Conservation (phyloP, 2,113 vertebrate species). For the Eulemur macaco region DNA sequence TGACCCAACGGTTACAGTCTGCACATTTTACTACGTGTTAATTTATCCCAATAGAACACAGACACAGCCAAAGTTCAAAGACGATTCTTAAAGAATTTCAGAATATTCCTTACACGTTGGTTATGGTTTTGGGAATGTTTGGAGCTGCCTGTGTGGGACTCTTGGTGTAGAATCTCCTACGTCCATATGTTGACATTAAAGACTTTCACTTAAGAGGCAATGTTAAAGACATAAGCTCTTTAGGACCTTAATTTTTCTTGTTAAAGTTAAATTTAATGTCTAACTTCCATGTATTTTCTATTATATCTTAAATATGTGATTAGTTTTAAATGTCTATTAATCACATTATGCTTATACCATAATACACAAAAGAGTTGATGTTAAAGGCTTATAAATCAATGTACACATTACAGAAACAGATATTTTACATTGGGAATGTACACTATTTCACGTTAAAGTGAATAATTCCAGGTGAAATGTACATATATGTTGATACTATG, state of each 20-base stretch:
- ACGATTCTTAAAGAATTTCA: neutral
- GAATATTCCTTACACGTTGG: rapidly evolving
- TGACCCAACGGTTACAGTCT: rapidly evolving
- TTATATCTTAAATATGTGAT: neutral
- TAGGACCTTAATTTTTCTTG: neutral
- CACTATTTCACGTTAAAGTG: neutral
- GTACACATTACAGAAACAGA: neutral
- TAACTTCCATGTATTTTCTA: neutral
- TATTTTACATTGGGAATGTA: neutral
- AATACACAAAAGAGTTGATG: too few relatives aligned
- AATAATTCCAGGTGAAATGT: neutral
- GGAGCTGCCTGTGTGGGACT: too few relatives aligned
- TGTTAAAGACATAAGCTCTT: neutral
- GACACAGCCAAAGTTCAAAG: neutral
- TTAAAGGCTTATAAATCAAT: neutral
- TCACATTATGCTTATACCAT: rapidly evolving
- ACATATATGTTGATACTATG: neutral
- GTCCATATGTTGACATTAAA: neutral
- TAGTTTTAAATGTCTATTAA: neutral
- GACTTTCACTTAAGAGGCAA: neutral
- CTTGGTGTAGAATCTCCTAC: rapidly evolving
- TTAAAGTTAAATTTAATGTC: neutral
- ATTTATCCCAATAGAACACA: neutral
- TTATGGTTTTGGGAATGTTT: neutral
- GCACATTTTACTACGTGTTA: rapidly evolving